Conservation (phyloP, 2,888 invertebrate species). For the Drosophila paracracens region DNA sequence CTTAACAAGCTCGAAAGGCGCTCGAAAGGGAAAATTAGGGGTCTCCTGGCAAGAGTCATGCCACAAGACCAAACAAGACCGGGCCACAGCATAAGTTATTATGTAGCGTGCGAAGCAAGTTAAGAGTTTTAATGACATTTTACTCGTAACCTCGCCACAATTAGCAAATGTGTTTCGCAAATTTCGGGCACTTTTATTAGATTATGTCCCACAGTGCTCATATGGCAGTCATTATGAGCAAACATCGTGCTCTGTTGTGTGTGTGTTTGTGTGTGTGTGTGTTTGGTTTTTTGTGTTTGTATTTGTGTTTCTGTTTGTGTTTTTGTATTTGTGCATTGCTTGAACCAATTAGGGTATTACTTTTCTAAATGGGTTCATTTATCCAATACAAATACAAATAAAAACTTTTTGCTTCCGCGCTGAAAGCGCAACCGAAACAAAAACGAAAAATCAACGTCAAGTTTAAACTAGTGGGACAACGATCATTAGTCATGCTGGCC, state of each 20-base stretch:
- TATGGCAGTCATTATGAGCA: slow-evolving; percentile 33
- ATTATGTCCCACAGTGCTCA: slow-evolving; percentile 48
- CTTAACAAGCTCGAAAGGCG: slow-evolving; percentile 2
- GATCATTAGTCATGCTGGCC: slow-evolving; percentile 39
- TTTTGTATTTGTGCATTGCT: slow-evolving; percentile 32
- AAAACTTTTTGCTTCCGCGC: slow-evolving; percentile 27
- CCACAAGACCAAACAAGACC: background rate
- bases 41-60: background rate
- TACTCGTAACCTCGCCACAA: slow-evolving; percentile 43
- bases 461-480: slow-evolving; percentile 19
- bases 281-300: background rate
- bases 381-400: slow-evolving; percentile 38
- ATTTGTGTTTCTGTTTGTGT: slow-evolving; percentile 10
- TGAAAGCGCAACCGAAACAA: slow-evolving; percentile 2
- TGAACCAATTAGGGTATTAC: slow-evolving; percentile 71
- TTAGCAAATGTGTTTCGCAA: slow-evolving; percentile 58
- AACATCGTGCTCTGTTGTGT: slow-evolving; percentile 20
- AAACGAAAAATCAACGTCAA: slow-evolving; percentile 18
- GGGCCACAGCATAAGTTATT: slow-evolving; percentile 8
- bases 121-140: slow-evolving; percentile 33
- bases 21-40: background rate
- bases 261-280: background rate
- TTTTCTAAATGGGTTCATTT: slow-evolving; percentile 50
- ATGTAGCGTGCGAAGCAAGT: slow-evolving; percentile 1
- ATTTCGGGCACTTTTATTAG: slow-evolving; percentile 52